Evolutionary conservation across 2,888 invertebrate genomes (phyloP), one percentile per base, ranked within the genome.

Genomic region (Cistogaster globosa): DNA sequence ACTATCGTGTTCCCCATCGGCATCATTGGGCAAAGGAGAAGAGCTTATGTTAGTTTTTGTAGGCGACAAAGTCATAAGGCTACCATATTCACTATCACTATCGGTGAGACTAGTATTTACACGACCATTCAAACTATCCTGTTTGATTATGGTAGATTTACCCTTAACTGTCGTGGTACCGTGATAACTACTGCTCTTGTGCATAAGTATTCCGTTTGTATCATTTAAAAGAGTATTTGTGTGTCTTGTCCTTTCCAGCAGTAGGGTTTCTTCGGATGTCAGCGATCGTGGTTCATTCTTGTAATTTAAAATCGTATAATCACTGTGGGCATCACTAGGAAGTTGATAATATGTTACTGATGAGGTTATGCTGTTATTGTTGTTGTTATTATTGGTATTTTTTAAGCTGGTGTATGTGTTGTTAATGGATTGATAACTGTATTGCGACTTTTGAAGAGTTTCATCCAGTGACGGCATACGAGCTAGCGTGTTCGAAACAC

Each of bases 151-250:
- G 18, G 87, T 87, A 14, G 87, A 72, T 71, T 88, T 88, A 0
- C 84, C 69, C 42, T 87, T 87, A 45, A 86, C 22, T n/a, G 65
- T 16, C 6, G 58, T 51, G 16, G 69, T 78, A 45, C 83, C 79
- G 60, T 82, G 87, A 63, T 89, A 90, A 76, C 90, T 90, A 86
- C 87, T 88, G 87, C 90, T 90, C 83, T 89, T 90, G 63, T 88
- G 88, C 83, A 90, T 84, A 58, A 88, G 75, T 14, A 79, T 60
- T 3, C 88, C 55, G 55, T 53, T 82, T 11, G 55, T 48, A 36
- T 55, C 38, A 42, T 60, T 45, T 9, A 14, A 16, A 58, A 22
- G 26, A 36, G n/a, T 63, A 32, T 68, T 67, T 0, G 55, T 26
- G 7, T 69, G 71, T 32, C 14, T 32, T n/a, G 77, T 55, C 6